phyloP scores from a whole-genome alignment of 2,113 vertebrate species.

The Ariopsis seemanni region DNA sequence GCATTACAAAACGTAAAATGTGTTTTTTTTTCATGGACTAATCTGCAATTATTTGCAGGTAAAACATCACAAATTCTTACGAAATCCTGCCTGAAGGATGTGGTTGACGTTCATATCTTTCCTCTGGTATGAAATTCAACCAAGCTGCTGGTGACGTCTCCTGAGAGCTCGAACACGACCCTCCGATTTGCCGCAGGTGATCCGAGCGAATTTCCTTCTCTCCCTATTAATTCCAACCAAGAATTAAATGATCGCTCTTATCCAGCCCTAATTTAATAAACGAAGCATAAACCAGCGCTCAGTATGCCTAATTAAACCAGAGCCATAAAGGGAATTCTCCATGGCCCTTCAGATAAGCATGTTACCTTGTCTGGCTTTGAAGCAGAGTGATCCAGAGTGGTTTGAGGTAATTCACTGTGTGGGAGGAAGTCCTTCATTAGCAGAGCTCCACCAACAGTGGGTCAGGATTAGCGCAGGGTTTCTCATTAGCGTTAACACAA shows the following conservation, averaged over 20 bases:
- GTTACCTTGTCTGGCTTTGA: slow-evolving; percentile 52
- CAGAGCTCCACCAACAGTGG: slow-evolving; percentile 46
- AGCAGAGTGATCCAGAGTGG: slow-evolving; percentile 43
- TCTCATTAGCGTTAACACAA: slow-evolving; percentile 60
- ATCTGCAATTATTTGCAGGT: neutral
- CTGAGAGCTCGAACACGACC: neutral
- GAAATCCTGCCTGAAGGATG: neutral
- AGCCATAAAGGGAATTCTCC: slow-evolving; percentile 42
- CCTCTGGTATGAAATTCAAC: neutral
- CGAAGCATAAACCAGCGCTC: slow-evolving; percentile 39
- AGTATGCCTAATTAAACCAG: slow-evolving; percentile 47
- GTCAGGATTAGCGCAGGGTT: slow-evolving; percentile 62
- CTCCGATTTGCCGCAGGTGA: slow-evolving; percentile 15
- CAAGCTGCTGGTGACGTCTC: neutral
- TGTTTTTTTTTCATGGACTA: no score
- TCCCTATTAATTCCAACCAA: slow-evolving; percentile 35
- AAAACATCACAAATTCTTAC: no score
- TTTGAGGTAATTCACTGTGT: slow-evolving; percentile 53
- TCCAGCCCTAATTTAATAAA: slow-evolving; percentile 56
- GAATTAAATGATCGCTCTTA: slow-evolving; percentile 39
- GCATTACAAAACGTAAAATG: no score
- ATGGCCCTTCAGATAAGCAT: slow-evolving; percentile 30
- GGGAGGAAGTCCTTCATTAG: slow-evolving; percentile 47
- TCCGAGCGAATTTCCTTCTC: slow-evolving; percentile 16
- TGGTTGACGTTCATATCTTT: neutral